Evolutionary conservation across 2,113 vertebrate species (phyloP).

Genomic region (Sula dactylatra): DNA sequence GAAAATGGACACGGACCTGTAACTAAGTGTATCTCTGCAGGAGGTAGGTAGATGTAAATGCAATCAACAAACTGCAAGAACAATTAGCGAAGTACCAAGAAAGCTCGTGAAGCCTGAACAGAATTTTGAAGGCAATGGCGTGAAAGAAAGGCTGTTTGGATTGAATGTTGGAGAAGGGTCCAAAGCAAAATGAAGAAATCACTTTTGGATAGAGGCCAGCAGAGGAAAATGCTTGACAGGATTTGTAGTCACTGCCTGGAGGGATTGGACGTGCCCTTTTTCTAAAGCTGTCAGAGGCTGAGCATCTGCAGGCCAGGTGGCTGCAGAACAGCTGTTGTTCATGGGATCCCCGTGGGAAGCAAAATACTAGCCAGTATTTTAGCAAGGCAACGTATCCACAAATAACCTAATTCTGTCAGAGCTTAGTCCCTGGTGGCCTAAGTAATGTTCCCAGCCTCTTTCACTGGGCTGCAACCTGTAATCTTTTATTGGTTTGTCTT

Average conservation of each 20-base stretch:
- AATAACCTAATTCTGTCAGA: neutral
- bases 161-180: neutral
- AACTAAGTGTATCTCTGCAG: neutral
- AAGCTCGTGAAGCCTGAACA: accelerated
- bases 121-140: neutral
- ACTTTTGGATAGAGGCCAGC: neutral
- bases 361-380: neutral
- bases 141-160: neutral
- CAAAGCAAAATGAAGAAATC: neutral
- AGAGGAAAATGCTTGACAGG: neutral
- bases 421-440: neutral
- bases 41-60: neutral
- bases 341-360: neutral
- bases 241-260: neutral
- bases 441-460: neutral
- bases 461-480: neutral
- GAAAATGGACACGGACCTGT: neutral
- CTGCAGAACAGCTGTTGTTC: neutral
- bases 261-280: neutral
- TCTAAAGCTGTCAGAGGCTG: neutral
- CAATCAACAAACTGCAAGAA: neutral
- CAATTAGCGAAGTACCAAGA: neutral
- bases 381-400: neutral
- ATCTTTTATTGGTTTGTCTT: neutral
- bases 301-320: neutral